Percentiles rank a stretch among this genome's conserved stretches.
phyloP scores from a whole-genome alignment of 2,888 invertebrate genomes.

The Ormyrus thymus region DNA sequence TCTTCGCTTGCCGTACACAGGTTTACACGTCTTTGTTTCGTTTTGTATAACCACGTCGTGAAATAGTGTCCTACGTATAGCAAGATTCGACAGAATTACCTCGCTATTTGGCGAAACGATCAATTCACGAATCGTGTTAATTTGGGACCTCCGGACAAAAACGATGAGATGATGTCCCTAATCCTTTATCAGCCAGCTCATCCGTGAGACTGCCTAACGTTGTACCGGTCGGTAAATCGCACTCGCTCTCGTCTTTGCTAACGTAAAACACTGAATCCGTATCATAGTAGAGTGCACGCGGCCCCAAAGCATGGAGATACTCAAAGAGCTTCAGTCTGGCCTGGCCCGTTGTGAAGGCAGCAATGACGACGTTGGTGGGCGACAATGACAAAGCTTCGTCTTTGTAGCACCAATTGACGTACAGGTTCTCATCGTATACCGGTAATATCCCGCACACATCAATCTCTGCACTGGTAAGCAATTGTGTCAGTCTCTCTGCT shows the following conservation, averaged over 20 bases:
- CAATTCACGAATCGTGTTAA: not conserved
- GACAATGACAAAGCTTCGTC: no score
- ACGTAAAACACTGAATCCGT: slow-evolving; percentile 29
- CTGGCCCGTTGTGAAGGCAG: slow-evolving; percentile 41
- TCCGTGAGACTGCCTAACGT: slow-evolving; percentile 38
- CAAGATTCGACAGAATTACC: not conserved
- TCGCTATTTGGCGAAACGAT: not conserved
- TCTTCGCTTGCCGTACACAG: not conserved
- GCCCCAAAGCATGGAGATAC: slow-evolving; percentile 63
- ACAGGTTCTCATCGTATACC: slow-evolving; percentile 25
- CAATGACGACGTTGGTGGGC: slow-evolving; percentile 26
- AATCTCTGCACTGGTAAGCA: not conserved
- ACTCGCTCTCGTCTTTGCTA: not conserved
- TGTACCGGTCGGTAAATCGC: not conserved
- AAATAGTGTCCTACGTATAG: not conserved
- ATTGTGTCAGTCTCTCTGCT: slow-evolving; percentile 1
- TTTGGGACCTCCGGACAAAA: slow-evolving; percentile 40
- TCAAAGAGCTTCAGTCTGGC: slow-evolving; percentile 52
- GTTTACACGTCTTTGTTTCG: slow-evolving; percentile 13
- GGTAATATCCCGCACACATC: slow-evolving; percentile 7
- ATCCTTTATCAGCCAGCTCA: slow-evolving; percentile 22
- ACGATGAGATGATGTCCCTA: slow-evolving; percentile 23
- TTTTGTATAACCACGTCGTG: not conserved
- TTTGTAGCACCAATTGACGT: slow-evolving; percentile 34
- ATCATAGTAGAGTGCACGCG: slow-evolving; percentile 36